phyloP scores from a whole-genome alignment of 2,113 vertebrate genomes.

The Carlito syrichta region DNA sequence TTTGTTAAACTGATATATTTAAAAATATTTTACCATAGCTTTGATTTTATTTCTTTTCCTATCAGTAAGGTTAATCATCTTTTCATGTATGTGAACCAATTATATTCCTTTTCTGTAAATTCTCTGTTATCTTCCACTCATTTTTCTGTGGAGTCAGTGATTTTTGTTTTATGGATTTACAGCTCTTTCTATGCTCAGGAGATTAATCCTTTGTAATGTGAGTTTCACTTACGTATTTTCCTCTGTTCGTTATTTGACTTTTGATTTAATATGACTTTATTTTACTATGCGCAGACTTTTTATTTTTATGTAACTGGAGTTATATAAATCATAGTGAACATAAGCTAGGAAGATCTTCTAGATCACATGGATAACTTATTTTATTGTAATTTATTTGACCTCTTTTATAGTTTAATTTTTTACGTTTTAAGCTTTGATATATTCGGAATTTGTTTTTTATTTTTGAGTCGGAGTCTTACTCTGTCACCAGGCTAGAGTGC shows the following conservation, averaged over 20 bases:
- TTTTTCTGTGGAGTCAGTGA: not conserved
- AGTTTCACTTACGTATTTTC: not conserved
- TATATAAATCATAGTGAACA: not conserved
- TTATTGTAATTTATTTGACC: not conserved
- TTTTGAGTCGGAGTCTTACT: too few species aligned
- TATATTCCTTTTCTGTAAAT: not conserved
- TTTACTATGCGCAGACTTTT: not conserved
- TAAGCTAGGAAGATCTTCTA: not conserved
- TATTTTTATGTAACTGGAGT: not conserved
- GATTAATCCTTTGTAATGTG: not conserved
- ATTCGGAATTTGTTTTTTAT: slow-evolving; percentile 16
- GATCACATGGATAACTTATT: not conserved
- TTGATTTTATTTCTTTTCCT: not conserved
- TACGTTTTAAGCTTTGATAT: slow-evolving; percentile 8
- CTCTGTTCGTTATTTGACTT: not conserved
- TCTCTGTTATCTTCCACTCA: not conserved
- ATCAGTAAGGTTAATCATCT: not conserved
- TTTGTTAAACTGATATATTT: not conserved
- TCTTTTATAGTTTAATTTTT: not conserved
- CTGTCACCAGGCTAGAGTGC: too few species aligned
- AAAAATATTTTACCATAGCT: not conserved
- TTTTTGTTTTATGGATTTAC: too few species aligned
- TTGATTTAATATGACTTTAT: not conserved
- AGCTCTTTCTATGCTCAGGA: not conserved
- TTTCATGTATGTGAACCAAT: not conserved